Evolutionary conservation across 2,113 vertebrate genomes (phyloP).

Genomic region (Terrapene triunguis): DNA sequence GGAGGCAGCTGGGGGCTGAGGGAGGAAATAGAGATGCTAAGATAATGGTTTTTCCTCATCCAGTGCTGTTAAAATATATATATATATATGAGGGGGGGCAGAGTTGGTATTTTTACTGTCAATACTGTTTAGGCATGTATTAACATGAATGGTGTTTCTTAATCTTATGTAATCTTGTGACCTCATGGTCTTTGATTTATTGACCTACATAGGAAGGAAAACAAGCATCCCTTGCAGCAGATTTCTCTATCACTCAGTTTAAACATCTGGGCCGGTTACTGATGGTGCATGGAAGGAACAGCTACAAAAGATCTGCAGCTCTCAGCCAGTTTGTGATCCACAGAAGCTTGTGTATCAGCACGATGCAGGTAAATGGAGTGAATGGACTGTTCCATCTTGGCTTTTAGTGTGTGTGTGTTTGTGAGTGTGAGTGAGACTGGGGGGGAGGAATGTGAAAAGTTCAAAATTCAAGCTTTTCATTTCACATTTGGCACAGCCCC

Average conservation of each 20-base stretch:
- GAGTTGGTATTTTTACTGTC: background rate
- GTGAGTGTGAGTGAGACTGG: rapidly evolving
- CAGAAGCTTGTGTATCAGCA: conserved; percentile 96
- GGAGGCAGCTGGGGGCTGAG: conserved; percentile 7
- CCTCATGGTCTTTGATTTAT: conserved; percentile 18
- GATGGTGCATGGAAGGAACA: conserved; percentile 98
- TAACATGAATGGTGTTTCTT: rapidly evolving
- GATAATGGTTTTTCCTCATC: conserved; percentile 24
- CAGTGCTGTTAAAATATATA: background rate
- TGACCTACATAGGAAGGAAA: conserved; percentile 90
- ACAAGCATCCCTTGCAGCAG: conserved; percentile 94
- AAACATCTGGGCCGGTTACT: conserved; percentile 94
- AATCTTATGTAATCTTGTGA: background rate
- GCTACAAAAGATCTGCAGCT: conserved; percentile 96
- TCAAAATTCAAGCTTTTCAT: background rate
- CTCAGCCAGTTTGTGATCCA: conserved; percentile 99
- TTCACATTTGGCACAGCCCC: background rate
- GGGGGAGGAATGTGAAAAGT: background rate
- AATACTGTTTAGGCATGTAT: background rate
- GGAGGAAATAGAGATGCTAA: conserved; percentile 6
- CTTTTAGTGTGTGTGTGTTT: too few species aligned
- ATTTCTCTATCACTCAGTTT: conserved; percentile 98
- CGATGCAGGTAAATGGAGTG: conserved; percentile 92
- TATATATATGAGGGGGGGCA: too few species aligned
- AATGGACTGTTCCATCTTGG: background rate